Evolutionary conservation across 2,888 invertebrate species (phyloP).

Genomic region (Julus scandinavius): DNA sequence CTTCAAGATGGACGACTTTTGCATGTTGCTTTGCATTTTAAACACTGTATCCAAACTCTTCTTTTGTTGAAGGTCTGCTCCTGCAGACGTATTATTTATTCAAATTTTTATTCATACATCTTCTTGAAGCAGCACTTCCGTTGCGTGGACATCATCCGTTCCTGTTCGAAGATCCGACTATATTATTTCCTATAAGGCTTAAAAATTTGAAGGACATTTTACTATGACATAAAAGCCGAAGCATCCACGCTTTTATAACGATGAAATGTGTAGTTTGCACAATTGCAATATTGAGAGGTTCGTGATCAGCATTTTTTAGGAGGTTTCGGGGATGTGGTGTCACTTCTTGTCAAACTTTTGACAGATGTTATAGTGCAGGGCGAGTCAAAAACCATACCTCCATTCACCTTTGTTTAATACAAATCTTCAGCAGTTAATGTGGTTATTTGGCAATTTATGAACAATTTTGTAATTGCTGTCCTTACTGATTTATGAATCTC

Average conservation of each 20-base stretch:
- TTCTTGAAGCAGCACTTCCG: constrained; percentile 33
- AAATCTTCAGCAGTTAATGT: no score
- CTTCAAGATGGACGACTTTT: constrained; percentile 27
- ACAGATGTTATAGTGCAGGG: background rate
- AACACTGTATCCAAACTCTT: background rate
- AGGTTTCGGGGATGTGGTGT: background rate
- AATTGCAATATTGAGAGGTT: constrained; percentile 9
- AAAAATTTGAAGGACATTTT: constrained; percentile 9
- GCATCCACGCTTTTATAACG: background rate
- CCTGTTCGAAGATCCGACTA: constrained; percentile 12
- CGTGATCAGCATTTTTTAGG: constrained; percentile 4
- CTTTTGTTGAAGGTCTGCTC: background rate
- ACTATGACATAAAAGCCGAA: background rate
- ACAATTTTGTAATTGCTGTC: no score
- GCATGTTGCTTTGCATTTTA: constrained; percentile 33
- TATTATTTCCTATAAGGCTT: background rate
- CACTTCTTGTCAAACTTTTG: background rate
- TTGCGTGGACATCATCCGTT: constrained; percentile 14
- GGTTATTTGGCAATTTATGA: no score
- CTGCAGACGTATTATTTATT: constrained; percentile 15
- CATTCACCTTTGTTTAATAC: background rate
- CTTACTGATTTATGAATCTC: no score
- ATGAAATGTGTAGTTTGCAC: constrained; percentile 9
- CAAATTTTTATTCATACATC: constrained; percentile 27
- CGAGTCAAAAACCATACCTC: background rate